Percentiles rank a stretch among this genome's conserved stretches.
phyloP scores from a whole-genome alignment of 2,797 vertebrate species.

The Gambusia yucatana region DNA sequence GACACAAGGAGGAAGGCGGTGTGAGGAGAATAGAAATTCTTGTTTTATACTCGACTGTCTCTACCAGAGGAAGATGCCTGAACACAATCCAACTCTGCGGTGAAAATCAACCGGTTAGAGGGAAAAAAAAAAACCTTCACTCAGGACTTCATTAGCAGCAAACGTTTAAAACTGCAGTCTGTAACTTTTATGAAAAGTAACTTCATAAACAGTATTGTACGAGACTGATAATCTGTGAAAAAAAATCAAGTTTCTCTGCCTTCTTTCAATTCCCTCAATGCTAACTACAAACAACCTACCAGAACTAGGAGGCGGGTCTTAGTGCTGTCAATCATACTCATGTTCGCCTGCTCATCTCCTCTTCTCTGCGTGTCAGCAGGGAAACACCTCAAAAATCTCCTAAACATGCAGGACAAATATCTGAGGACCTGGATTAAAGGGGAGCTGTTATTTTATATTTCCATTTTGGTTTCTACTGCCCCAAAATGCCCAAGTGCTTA shows the following conservation, averaged over 20 bases:
- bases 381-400: neutral
- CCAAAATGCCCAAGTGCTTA: too few relatives aligned
- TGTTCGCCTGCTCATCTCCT: too few relatives aligned
- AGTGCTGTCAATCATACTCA: too few relatives aligned
- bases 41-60: constrained; percentile 28
- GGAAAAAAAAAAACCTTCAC: constrained; percentile 16
- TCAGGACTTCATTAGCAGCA: constrained; percentile 34
- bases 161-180: constrained; percentile 11
- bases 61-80: constrained; percentile 28
- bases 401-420: neutral
- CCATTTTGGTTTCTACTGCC: too few relatives aligned
- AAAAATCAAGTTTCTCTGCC: neutral
- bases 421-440: neutral
- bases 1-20: constrained; percentile 17
- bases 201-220: too few relatives aligned
- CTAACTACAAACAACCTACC: too few relatives aligned
- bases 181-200: too few relatives aligned
- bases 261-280: too few relatives aligned
- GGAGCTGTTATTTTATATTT: too few relatives aligned
- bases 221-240: neutral
- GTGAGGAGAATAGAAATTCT: constrained; percentile 33
- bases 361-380: neutral
- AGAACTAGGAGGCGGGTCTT: too few relatives aligned
- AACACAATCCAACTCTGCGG: constrained; percentile 24
- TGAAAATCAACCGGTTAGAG: constrained; percentile 44